Evolutionary conservation across 2,888 invertebrate genomes (phyloP), one percentile per base, ranked within the genome.

Genomic region (Scaptomyza polygonia): DNA sequence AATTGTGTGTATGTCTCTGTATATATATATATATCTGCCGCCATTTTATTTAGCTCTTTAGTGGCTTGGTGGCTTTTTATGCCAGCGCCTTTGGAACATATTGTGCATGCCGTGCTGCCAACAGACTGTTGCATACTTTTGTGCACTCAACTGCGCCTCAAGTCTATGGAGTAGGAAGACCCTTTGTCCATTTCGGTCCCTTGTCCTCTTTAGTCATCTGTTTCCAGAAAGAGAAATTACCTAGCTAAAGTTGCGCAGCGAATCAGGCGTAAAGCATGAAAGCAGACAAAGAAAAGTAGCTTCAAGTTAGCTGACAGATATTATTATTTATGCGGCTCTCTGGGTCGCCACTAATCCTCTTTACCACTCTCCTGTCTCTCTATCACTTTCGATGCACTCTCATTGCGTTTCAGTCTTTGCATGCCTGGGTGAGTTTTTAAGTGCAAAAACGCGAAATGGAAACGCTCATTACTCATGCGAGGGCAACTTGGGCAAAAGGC

Each of bases 161-260:
- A 57, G 39, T 45, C 51, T 11, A 25, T 21, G 12, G n/a, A 40
- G 8, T 12, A 21, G 7, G 11, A n/a, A 3, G 14, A 2, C 36
- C 3, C 14, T 36, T 7, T 7, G 8, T 2, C 36, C 8, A 1
- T 3, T 4, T 8, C 8, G 14, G 14, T 14, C n/a, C n/a, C n/a
- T 7, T 36, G 7, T 2, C n/a, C n/a, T 7, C n/a, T n/a, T 6
- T 25, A 25, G 34, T 7, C 21, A 12, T 39, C 42, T 27, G 27
- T 49, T 45, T 45, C 27, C 25, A 36, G 25, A 42, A 65, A 65
- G 55, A 72, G 59, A 85, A 85, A 75, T 82, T 87, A 87, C 88
- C 81, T 85, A 75, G 75, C 72, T 69, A 74, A 87, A 85, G 79
- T 79, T 85, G 79, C 88, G 79, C 68, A 72, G 72, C 88, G 77